Evolutionary conservation across 2,113 vertebrate species (phyloP), one percentile per base, ranked within the genome.

Genomic region (Galeopterus variegatus): DNA sequence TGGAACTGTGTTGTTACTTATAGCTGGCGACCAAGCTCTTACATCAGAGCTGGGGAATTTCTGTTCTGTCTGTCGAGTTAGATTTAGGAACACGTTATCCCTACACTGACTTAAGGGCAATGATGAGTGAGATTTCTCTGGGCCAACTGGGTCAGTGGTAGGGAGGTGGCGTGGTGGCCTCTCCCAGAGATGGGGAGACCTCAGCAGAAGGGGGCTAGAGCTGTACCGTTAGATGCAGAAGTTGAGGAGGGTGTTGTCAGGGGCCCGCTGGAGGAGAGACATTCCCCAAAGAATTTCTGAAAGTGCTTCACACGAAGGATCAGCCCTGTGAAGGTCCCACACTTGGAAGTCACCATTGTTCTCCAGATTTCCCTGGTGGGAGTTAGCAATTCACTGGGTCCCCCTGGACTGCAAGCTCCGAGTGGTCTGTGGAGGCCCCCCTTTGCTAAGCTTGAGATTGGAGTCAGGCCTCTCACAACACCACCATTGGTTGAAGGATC

Each of bases 401-500:
- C 36, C 45, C 12, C 28, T 28, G n/a, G 41, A 12, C 21, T 28
- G 23, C 64, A 72, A 24, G 23, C 23, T 31, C 17, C 18, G 6
- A 1, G 28, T 1, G 23, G 23, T 36, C 41, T 41, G 4, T 4
- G 0, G 50, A 36, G n/a, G 5, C 2, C 17, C 0, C 0, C 3
- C 26, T 60, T 90, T 4, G 17, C 21, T 62, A 33, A 69, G 36
- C 17, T 33, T 45, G 62, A 69, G 24, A 84, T 89, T 76, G 14
- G 33, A 93, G 28, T 48, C 45, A 45, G 77, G 14, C 67, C 54
- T 82, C 45, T 33, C 26, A 23, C 17, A 18, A 21, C 28, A 21
- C 6, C 15, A 21, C 31, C 21, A 70, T 21, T 41, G 41, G 18
- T 50, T 12, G 31, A 33, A 65, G 36, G 33, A 33, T 77, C 48